A percentile compares a stretch with the other conserved stretches of the same genome.
phyloP scores from a whole-genome alignment of 2,888 invertebrate species.

The Odiellus spinosus region DNA sequence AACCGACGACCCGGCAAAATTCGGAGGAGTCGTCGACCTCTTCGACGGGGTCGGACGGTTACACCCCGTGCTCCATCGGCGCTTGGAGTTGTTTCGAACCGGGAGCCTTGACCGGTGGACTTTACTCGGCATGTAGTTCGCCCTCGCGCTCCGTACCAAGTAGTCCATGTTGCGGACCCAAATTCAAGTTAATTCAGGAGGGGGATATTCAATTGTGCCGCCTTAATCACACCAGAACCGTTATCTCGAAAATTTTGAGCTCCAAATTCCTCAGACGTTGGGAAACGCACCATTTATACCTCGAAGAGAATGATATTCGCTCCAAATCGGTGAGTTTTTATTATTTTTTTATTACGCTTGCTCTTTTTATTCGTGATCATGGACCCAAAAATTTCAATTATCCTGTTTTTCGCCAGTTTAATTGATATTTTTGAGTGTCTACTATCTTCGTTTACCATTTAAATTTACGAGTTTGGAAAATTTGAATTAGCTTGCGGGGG shows the following conservation, averaged over 20 bases:
- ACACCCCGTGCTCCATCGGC: no score
- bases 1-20: constrained; percentile 10
- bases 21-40: constrained; percentile 13
- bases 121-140: constrained; percentile 6
- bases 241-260: constrained; percentile 59
- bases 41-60: constrained; percentile 4
- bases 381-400: no score
- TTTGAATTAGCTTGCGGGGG: no score
- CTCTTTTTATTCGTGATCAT: no score
- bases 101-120: constrained; percentile 1
- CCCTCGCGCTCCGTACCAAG: constrained; percentile 13
- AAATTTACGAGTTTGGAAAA: no score
- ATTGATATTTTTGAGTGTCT: no score
- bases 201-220: constrained; percentile 57
- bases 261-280: constrained; percentile 58
- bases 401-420: no score
- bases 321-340: constrained; percentile 50
- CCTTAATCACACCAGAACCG: constrained; percentile 56
- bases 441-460: no score
- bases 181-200: constrained; percentile 49
- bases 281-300: constrained; percentile 55
- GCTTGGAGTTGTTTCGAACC: no score
- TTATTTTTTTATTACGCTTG: constrained; percentile 19
- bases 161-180: constrained; percentile 24
- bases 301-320: constrained; percentile 48